Evolutionary conservation across 2,113 vertebrate species (phyloP).

Genomic region (Heliornis fulica): DNA sequence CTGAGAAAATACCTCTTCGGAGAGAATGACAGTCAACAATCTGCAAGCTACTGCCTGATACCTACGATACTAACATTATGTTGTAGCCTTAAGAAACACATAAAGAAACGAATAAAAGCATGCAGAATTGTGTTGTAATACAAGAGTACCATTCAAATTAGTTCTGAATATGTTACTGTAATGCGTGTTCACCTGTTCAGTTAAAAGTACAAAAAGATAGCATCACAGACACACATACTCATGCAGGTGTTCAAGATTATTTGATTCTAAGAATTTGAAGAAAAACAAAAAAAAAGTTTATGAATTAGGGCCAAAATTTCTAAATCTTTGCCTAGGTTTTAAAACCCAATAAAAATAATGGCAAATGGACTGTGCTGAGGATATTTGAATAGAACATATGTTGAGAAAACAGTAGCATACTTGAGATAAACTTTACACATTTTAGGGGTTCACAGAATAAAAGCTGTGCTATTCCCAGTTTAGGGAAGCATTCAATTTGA

Average conservation of each 20-base stretch:
- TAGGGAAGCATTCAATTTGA: constrained; percentile 9
- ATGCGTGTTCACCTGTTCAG: not conserved
- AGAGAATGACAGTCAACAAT: not conserved
- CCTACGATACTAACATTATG: not conserved
- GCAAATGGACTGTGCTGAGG: not conserved
- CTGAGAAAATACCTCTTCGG: not conserved
- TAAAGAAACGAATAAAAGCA: not conserved
- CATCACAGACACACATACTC: fast-evolving
- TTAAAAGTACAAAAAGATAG: not conserved
- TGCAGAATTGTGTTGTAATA: not conserved
- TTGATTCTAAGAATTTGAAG: not conserved
- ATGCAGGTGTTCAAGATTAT: not conserved
- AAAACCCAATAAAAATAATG: not conserved
- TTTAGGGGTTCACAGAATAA: not conserved
- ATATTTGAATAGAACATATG: not conserved
- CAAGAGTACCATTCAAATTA: not conserved
- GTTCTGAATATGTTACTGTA: not conserved
- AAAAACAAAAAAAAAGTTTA: not conserved
- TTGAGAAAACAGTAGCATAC: not conserved
- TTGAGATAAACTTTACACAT: not conserved
- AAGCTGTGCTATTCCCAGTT: not conserved
- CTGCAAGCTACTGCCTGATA: not conserved
- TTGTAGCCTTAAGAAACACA: not conserved
- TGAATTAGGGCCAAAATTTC: not conserved
- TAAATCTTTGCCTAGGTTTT: not conserved